These are phyloP conservation scores for Trematomus bernacchii DNA, from an alignment of 2,797 vertebrate genomes.

Conservation along the genomic window DNA sequence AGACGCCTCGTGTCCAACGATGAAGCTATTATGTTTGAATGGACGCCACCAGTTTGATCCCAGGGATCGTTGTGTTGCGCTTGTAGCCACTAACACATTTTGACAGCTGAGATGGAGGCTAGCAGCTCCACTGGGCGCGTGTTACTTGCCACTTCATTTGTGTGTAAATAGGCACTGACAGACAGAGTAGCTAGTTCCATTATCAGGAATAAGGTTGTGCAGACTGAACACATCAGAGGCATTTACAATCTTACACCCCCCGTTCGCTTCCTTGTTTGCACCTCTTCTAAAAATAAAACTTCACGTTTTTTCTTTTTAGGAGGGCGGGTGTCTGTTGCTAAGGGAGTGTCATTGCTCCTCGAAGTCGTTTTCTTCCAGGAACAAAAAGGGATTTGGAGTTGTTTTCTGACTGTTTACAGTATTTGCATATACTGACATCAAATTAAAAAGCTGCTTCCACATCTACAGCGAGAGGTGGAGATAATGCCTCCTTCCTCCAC, in stretches of 20 bases:
- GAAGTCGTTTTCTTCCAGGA: constrained; percentile 63
- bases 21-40: constrained; percentile 76
- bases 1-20: constrained; percentile 67
- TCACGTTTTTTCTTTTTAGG: constrained; percentile 26
- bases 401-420: constrained; percentile 51
- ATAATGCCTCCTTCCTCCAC: constrained; percentile 41
- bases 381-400: constrained; percentile 57
- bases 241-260: constrained; percentile 64
- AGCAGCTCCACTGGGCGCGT: constrained; percentile 71
- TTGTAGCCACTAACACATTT: constrained; percentile 79
- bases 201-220: constrained; percentile 76
- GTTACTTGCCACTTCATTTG: constrained; percentile 79
- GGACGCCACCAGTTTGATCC: constrained; percentile 69
- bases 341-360: constrained; percentile 65
- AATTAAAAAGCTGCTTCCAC: constrained; percentile 74
- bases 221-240: constrained; percentile 79
- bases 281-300: constrained; percentile 81
- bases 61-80: constrained; percentile 69
- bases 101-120: constrained; percentile 81
- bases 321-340: constrained; percentile 66
- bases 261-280: constrained; percentile 65
- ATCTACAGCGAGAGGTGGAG: constrained; percentile 43
- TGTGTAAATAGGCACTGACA: constrained; percentile 82
- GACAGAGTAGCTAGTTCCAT: constrained; percentile 76
- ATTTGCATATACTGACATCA: constrained; percentile 77